Base-by-base conservation (phyloP, 2,888 invertebrate species). In the Philereme vetulata region DNA sequence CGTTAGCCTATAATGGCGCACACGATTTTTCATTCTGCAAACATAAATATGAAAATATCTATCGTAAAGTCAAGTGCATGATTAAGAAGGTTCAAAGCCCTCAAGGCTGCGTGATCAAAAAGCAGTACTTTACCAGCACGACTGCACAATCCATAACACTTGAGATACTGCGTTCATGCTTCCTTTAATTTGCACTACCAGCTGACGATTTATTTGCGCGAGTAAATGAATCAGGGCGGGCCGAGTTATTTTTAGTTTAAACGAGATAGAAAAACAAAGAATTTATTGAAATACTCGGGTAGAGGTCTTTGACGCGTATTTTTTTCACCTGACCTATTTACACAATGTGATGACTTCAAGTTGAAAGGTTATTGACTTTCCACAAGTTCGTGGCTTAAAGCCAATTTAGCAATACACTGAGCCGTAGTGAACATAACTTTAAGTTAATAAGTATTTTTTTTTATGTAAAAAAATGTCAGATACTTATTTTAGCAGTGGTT, bases 71-170 rank as follows among this genome's bases (percentile, higher is more conserved):
- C 71, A 72, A 63, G 53, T 60, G 76, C 71, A 72, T 82, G 82
- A 85, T 85, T 84, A 86, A 85, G 78, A 82, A 80, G 81, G 88
- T 85, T 88, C 87, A 84, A 83, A 80, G 84, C 76, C 84, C 88
- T 69, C 80, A 79, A 85, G 84, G 80, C 78, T 83, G 77, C 78
- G 68, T 84, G 85, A 88, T 88, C 86, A 86, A 85, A 85, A 85
- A 80, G 82, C 81, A 76, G 79, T 85, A 81, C 81, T 85, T 81
- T 66, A 80, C 74, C 67, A 69, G 71, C 75, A 79, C 78, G 78
- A 80, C 81, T 80, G 72, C 63, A 76, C 85, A 79, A 84, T 88
- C 79, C 81, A 88, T 87, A 84, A 84, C 81, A 82, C 83, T 86
- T 78, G 84, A 86, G 86, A 87, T 86, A 88, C 83, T 56, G 55